A percentile compares a stretch with the other conserved stretches of the same genome.
phyloP scores from a whole-genome alignment of 2,888 invertebrate genomes.

The Acleris cristana region DNA sequence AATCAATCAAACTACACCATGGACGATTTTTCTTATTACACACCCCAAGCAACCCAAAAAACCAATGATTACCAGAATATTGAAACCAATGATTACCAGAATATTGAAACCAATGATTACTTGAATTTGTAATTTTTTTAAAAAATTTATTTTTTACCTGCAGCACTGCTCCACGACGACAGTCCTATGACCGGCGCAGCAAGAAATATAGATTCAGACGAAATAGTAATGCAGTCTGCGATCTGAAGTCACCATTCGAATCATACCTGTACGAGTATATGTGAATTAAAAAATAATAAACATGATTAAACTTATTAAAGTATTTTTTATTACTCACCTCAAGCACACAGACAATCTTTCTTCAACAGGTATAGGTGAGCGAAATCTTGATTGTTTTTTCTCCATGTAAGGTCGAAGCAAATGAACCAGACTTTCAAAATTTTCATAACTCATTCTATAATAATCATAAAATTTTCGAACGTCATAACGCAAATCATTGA shows the following conservation, averaged over 20 bases:
- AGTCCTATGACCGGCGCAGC: no score
- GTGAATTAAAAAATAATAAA: slow-evolving; percentile 37
- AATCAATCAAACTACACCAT: slow-evolving; percentile 43
- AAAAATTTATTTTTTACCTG: no score
- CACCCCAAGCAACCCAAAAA: slow-evolving; percentile 41
- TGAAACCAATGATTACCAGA: slow-evolving; percentile 23
- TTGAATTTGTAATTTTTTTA: no score
- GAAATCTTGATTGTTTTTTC: slow-evolving; percentile 33
- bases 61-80: slow-evolving; percentile 19
- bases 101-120: no score
- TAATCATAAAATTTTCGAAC: no score
- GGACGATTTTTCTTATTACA: slow-evolving; percentile 44
- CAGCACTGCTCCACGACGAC: no score
- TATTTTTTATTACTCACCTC: slow-evolving; percentile 21
- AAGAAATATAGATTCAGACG: no score
- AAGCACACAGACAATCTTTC: slow-evolving; percentile 42
- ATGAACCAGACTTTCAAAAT: slow-evolving; percentile 5
- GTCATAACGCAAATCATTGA: slow-evolving; percentile 38
- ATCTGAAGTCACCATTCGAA: slow-evolving; percentile 42
- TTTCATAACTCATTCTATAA: no score
- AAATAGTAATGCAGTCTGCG: slow-evolving; percentile 5
- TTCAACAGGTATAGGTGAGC: slow-evolving; percentile 41
- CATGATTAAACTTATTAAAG: slow-evolving; percentile 39
- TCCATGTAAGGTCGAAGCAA: slow-evolving; percentile 26
- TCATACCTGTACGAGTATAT: slow-evolving; percentile 40